Conservation (phyloP, 1,140 invertebrate genomes). For the Lepidurus apus region DNA sequence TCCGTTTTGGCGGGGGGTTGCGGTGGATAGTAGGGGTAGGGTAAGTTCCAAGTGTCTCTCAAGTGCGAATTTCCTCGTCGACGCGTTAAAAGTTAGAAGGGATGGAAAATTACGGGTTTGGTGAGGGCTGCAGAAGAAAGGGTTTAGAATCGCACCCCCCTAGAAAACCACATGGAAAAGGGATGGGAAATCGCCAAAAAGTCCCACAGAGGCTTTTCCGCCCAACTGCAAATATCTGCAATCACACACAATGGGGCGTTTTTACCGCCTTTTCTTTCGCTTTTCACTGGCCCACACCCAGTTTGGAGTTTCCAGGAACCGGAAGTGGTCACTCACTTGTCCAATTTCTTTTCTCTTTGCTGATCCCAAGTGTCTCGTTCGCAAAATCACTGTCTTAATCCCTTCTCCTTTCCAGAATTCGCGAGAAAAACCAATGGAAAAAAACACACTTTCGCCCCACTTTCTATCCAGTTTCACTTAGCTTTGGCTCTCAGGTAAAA, state of each 20-base stretch:
- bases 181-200: neutral
- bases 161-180: too few species aligned
- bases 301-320: neutral
- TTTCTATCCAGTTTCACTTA: too few species aligned
- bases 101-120: too few species aligned
- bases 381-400: neutral
- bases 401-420: too few species aligned
- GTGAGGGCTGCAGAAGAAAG: too few species aligned
- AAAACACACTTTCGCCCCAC: too few species aligned
- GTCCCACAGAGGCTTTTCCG: neutral
- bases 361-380: neutral
- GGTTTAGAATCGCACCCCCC: too few species aligned
- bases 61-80: too few species aligned
- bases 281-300: neutral
- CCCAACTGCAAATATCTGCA: neutral
- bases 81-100: too few species aligned
- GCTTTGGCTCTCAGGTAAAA: too few species aligned
- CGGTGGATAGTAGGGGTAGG: neutral
- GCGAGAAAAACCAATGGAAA: too few species aligned
- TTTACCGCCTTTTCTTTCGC: neutral
- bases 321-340: slow-evolving; percentile 14
- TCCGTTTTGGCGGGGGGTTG: neutral
- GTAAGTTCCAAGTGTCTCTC: neutral
- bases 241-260: neutral
- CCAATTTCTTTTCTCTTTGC: neutral